Evolutionary conservation across 2,797 vertebrate genomes (phyloP).

Genomic region (Phrynocephalus forsythii): DNA sequence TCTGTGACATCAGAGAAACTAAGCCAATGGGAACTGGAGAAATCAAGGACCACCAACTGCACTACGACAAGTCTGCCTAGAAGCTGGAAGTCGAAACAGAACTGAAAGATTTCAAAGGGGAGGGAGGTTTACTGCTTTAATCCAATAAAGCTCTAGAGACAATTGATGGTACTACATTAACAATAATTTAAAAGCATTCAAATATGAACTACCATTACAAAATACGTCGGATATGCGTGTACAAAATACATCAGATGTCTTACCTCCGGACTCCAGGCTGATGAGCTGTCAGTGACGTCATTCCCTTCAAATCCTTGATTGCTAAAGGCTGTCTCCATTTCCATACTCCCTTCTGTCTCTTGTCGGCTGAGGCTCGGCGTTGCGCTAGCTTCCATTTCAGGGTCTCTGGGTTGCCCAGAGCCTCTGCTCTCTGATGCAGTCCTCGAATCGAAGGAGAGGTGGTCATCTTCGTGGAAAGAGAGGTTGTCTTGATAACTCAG

Average conservation of each 20-base stretch:
- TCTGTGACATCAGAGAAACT: not conserved
- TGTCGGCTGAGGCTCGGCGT: constrained; percentile 64
- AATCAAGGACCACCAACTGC: too few relatives aligned
- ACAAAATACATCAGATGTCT: not conserved
- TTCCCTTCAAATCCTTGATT: constrained; percentile 78
- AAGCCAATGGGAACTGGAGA: not conserved
- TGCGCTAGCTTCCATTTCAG: constrained; percentile 53
- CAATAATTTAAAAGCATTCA: not conserved
- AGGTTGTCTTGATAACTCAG: constrained; percentile 78
- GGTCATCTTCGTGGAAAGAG: constrained; percentile 71
- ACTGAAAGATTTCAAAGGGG: not conserved
- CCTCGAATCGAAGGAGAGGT: constrained; percentile 72
- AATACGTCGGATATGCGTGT: not conserved
- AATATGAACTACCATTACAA: not conserved
- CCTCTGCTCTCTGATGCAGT: constrained; percentile 54
- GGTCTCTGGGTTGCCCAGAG: constrained; percentile 36
- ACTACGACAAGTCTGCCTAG: not conserved
- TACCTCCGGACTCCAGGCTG: constrained; percentile 91
- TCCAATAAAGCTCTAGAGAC: too few relatives aligned
- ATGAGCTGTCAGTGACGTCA: constrained; percentile 85
- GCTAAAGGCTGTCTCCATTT: constrained; percentile 74
- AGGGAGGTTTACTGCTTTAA: not conserved
- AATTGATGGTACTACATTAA: not conserved
- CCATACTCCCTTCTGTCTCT: constrained; percentile 74
- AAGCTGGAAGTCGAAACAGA: not conserved